Percentiles rank a stretch among this genome's conserved stretches.
Evolutionary conservation across 2,113 vertebrate species (phyloP).

Genomic region (Corvus cornix): DNA sequence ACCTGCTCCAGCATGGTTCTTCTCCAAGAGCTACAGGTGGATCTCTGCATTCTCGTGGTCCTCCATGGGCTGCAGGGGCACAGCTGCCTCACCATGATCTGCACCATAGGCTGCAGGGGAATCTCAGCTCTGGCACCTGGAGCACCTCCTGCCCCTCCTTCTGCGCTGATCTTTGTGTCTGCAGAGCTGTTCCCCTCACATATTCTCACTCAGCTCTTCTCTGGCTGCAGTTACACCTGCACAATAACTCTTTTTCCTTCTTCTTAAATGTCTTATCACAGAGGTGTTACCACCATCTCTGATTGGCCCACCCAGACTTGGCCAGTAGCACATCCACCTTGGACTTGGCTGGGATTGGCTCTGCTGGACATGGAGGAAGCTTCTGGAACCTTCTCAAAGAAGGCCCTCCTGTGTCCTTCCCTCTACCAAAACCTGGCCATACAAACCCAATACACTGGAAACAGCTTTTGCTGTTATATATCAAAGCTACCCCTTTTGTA

Average conservation of each 20-base stretch:
- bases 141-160: neutral
- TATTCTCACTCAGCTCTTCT: neutral
- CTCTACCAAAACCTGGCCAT: neutral
- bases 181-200: neutral
- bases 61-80: neutral
- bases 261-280: neutral
- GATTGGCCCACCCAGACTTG: neutral
- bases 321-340: fast-evolving
- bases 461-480: neutral
- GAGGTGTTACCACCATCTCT: too few species aligned
- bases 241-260: neutral
- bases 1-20: fast-evolving
- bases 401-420: neutral
- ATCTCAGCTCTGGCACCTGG: neutral
- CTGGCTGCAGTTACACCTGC: neutral
- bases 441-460: neutral
- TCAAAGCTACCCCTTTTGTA: neutral
- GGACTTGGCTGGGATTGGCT: too few species aligned
- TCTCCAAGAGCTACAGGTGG: fast-evolving
- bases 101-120: neutral
- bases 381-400: neutral
- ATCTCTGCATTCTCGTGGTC: fast-evolving
- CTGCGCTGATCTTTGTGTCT: neutral
- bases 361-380: neutral
- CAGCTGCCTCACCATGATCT: neutral